Evolutionary conservation across 92 coral and sea anemone species (phyloP), one percentile per base, ranked within the genome.

Genomic region (Epizoanthus scotinus): DNA sequence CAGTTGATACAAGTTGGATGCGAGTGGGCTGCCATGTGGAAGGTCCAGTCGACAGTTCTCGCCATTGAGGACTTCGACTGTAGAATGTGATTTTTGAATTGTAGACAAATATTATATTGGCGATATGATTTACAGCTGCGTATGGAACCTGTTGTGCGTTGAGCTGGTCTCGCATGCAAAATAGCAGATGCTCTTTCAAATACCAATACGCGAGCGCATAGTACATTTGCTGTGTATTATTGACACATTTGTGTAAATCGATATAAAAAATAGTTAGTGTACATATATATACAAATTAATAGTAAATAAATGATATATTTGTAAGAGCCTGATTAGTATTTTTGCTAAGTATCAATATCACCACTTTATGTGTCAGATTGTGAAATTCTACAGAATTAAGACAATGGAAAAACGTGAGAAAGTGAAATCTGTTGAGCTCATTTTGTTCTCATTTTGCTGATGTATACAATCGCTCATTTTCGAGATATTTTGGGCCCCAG

Each of bases 101-200:
- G 13, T 60, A 24, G 28, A 24, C 28, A 60, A 60, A 6, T 6
- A 8, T 60, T 18, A 62, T 12, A 26, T 24, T 29, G 13, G 5
- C 27, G 10, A 26, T 17, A 26, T 7, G 15, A 25, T 14, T 29
- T 7, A 5, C 31, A 8, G 67, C 29, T 62, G 67, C 67, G 15
- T 62, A 62, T 24, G 67, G 2, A 22, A 27, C 31, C 18, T 18
- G 36, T 62, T 62, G 5, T 15, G 25, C 12, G 67, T 10, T 62
- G 67, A 62, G 67, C 67, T 29, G 67, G 67, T 18, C 67, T 62
- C 67, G 28, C 65, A 62, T 62, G 24, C 67, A 62, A 22, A 60
- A 22, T 29, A 29, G 13, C 67, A 7, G 67, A 25, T 14, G 29
- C 13, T 62, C 18, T 4, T 26, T 24, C 24, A 62, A 19, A 5